Percentiles rank a stretch among this genome's conserved stretches.
Conservation (phyloP, 2,113 vertebrate species). For the Himantopus leucocephalus region DNA sequence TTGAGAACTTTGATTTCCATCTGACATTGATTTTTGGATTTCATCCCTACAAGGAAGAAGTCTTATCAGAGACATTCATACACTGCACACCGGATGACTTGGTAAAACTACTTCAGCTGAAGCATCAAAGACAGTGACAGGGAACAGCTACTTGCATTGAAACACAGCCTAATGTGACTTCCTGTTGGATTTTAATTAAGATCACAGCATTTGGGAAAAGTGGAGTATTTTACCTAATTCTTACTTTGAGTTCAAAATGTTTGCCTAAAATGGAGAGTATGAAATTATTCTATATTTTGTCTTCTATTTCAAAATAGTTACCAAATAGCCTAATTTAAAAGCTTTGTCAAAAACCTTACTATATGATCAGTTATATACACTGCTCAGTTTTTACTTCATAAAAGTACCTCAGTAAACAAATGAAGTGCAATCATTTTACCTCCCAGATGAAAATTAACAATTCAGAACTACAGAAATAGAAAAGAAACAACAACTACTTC, state of each 20-base stretch:
- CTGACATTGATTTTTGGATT: conserved; percentile 70
- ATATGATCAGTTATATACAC: not conserved
- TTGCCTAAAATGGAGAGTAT: not conserved
- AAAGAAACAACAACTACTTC: not conserved
- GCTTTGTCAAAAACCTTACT: not conserved
- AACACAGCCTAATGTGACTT: conserved; percentile 28
- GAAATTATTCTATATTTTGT: not conserved
- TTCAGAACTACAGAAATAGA: not conserved
- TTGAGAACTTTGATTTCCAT: conserved; percentile 65
- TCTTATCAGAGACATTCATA: conserved; percentile 61
- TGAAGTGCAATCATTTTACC: not conserved
- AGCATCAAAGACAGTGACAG: conserved; percentile 45
- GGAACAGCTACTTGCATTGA: conserved; percentile 23
- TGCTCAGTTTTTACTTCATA: not conserved
- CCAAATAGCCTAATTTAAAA: not conserved
- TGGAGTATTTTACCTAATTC: not conserved
- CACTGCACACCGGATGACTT: conserved; percentile 8
- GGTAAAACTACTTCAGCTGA: conserved; percentile 47
- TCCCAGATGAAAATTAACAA: conserved; percentile 1
- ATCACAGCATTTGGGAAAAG: not conserved
- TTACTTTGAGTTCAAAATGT: not conserved
- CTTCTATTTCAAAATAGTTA: not conserved
- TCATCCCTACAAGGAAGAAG: conserved; percentile 43
- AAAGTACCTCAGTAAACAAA: not conserved
- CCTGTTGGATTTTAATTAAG: conserved; percentile 20